Conservation (phyloP, 2,888 invertebrate genomes). For the Cinara cedri region DNA sequence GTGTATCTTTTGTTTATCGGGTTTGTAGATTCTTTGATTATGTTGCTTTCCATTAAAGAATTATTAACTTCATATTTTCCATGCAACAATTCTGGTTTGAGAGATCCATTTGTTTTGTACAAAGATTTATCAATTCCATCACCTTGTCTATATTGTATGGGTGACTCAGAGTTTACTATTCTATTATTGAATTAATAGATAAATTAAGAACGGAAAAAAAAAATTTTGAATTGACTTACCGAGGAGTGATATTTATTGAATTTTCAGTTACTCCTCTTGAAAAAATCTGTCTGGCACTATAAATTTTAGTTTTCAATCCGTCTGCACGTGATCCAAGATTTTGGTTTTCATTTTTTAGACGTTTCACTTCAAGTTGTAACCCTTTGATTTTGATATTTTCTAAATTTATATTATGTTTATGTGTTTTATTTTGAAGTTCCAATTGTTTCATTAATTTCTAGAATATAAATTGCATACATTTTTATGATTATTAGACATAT, state of each 20-base stretch:
- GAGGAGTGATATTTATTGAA: constrained; percentile 27
- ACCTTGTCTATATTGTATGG: constrained; percentile 24
- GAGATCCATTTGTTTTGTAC: constrained; percentile 29
- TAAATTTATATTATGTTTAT: constrained; percentile 72
- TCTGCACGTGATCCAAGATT: neutral
- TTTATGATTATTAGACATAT: neutral
- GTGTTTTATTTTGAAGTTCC: constrained; percentile 76
- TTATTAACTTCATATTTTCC: neutral
- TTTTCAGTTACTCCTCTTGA: constrained; percentile 17
- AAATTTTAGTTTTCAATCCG: constrained; percentile 18
- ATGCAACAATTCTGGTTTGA: neutral
- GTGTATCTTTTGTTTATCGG: neutral
- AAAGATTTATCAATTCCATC: constrained; percentile 17
- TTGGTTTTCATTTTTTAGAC: constrained; percentile 19
- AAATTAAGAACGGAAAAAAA: neutral
- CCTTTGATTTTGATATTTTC: constrained; percentile 76
- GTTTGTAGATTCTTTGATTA: neutral
- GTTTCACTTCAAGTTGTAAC: constrained; percentile 67
- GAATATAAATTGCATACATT: constrained; percentile 40
- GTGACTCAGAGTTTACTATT: neutral
- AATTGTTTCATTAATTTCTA: constrained; percentile 72
- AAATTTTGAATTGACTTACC: neutral
- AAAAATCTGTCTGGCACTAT: neutral
- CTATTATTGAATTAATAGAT: too few species aligned
- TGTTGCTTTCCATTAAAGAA: neutral